Base-by-base conservation (phyloP, 2,113 vertebrate species). In the Marmota flaviventris region DNA sequence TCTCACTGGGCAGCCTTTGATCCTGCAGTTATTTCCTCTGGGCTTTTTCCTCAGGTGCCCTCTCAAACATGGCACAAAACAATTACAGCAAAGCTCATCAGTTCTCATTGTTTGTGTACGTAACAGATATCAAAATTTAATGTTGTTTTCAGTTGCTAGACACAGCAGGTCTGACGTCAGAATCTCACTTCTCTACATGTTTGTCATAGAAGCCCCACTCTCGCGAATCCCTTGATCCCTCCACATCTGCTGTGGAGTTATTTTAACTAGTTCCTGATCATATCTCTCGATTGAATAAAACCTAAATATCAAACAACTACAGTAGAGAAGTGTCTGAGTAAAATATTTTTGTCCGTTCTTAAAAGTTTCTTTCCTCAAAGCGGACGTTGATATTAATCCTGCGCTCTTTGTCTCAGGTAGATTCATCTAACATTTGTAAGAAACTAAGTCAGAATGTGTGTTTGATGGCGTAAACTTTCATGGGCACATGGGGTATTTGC, bases 171-270 rank as follows among this genome's bases (percentile, higher is more conserved):
- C 58, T 42, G 65, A 45, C 4, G 29, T 2, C n/a, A 37, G 53
- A 42, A n/a, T 14, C 8, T 1, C 2, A 6, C 25, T 39, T 39
- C 67, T 67, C 6, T 18, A 11, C 14, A 0, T 0, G 20, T 0
- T 22, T 56, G 39, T 48, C 37, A 5, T 24, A 11, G 42, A 37
- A 29, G 56, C 37, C 37, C 61, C 61, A 7, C 8, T 16, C n/a
- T 27, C 14, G 0, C 7, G 6, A 11, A 32, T 85, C 25, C 18
- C 34, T 2, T 29, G 63, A 81, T 0, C 63, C 22, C 4, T 22
- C 5, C n/a, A 51, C 3, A 0, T 53, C 32, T 32, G 13, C 78
- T 34, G 27, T 29, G 56, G 53, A 51, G 65, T n/a, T 42, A 56
- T 8, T 73, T 37, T 63, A 12, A 11, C 24, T 34, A 34, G 58